Base-by-base conservation (phyloP, 1,140 invertebrate genomes). In the Saxidomus purpurata region DNA sequence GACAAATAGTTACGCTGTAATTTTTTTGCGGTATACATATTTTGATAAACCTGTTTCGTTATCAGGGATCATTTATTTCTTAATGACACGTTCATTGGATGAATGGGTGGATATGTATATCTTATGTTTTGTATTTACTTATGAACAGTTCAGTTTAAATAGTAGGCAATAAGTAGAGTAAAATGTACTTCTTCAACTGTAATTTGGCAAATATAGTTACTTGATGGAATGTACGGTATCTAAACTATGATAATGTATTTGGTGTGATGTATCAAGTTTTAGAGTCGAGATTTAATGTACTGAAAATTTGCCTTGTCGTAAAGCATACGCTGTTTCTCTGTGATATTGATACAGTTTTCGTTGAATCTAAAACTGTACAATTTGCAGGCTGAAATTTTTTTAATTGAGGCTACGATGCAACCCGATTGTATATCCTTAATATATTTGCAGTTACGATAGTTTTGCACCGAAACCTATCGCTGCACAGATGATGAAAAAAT, bases 221-320 rank as follows among this genome's bases (percentile, higher is more conserved):
- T 22, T 6, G 17, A 1, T 38, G 67, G 67, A 71, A 71, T 71
- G 34, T 71, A 9, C 17, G 67, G 34, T 38, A 71, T 71, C 34
- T 38, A 6, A 71, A 71, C 11, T 71, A 71, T 40, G 67, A 8
- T 71, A 71, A 71, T 71, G 67, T 71, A 38, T 34, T 63, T 25
- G 25, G 28, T 28, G n/a, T 28, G 59, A 63, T 63, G 28, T 19
- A 28, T 63, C 25, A 63, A n/a, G 15, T 59, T 17, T 59, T 59
- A 22, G n/a, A 22, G 15, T 22, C n/a, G 52, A 22, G 52, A 22
- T 55, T 15, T 55, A 55, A 55, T 55, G 52, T 22, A 55, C 52
- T 55, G 22, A n/a, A n/a, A n/a, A n/a, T n/a, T n/a, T n/a, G n/a
- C n/a, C n/a, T n/a, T n/a, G n/a, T n/a, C n/a, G n/a, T n/a, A n/a